These are phyloP conservation scores for Anoplius nigerrimus DNA, from an alignment of 2,888 invertebrate species.

Conservation along the genomic window DNA sequence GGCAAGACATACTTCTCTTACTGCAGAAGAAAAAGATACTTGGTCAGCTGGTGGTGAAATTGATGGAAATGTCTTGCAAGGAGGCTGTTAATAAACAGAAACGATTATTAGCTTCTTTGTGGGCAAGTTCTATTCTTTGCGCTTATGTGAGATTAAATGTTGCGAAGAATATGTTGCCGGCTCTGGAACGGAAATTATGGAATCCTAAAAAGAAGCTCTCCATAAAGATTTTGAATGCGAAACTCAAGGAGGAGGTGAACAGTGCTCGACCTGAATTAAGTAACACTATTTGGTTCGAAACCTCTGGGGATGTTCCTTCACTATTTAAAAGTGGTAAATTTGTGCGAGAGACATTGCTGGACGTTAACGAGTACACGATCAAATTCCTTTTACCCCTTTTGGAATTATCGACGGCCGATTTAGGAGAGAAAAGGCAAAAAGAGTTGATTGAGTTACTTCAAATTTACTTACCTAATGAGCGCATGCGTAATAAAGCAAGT, in stretches of 20 bases:
- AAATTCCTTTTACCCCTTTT: conserved; percentile 59
- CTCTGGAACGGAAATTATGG: conserved; percentile 57
- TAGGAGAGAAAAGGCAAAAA: conserved; percentile 44
- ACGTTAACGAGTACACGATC: conserved; percentile 58
- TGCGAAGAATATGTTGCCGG: conserved; percentile 56
- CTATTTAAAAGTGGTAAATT: conserved; percentile 60
- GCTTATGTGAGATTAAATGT: conserved; percentile 74
- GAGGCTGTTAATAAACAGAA: conserved; percentile 65
- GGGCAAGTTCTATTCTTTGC: conserved; percentile 77
- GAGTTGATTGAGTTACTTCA: conserved; percentile 55
- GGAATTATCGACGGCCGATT: conserved; percentile 56
- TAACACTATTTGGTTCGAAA: conserved; percentile 54
- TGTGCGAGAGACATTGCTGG: conserved; percentile 54
- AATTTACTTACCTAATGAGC: conserved; percentile 44
- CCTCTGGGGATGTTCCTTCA: conserved; percentile 49
- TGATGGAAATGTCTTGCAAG: conserved; percentile 74
- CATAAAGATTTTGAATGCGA: conserved; percentile 42
- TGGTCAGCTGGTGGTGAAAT: conserved; percentile 74
- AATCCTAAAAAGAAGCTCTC: conserved; percentile 42
- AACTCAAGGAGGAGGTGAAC: conserved; percentile 54
- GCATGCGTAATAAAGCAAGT: conserved; percentile 58
- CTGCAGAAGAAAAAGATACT: conserved; percentile 77
- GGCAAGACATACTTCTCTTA: conserved; percentile 77
- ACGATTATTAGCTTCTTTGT: conserved; percentile 76
- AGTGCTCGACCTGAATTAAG: conserved; percentile 53